These are phyloP conservation scores for Phyllotreta cruciferae DNA, from an alignment of 2,888 invertebrate genomes.

Conservation along the genomic window DNA sequence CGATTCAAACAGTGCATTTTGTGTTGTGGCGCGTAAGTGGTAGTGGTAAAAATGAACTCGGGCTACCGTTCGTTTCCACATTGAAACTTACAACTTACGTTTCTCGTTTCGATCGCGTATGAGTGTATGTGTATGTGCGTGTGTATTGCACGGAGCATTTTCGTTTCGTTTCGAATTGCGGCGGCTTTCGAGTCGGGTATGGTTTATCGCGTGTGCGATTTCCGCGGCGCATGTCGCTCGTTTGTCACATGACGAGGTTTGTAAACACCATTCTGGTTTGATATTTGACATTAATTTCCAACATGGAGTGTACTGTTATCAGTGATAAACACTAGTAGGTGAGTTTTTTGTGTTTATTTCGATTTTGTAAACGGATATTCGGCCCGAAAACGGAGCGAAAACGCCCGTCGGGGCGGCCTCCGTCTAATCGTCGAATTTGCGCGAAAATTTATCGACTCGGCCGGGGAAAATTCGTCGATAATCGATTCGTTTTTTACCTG, in stretches of 20 bases:
- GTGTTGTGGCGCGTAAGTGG: constrained; percentile 1
- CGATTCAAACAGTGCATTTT: too few species aligned
- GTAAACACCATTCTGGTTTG: constrained; percentile 48
- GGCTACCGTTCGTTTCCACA: neutral
- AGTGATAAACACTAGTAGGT: constrained; percentile 51
- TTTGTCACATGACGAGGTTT: constrained; percentile 47
- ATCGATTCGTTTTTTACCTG: constrained; percentile 40
- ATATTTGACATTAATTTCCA: constrained; percentile 51
- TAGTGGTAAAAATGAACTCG: constrained; percentile 16
- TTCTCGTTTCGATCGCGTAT: too few species aligned
- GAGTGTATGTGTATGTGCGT: too few species aligned
- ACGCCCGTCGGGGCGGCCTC: neutral
- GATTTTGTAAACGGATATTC: constrained; percentile 17
- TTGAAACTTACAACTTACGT: too few species aligned
- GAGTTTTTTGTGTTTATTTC: constrained; percentile 43
- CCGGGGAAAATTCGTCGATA: constrained; percentile 16
- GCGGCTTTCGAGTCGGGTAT: constrained; percentile 11
- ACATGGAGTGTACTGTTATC: constrained; percentile 53
- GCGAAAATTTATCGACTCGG: constrained; percentile 11
- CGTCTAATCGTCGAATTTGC: neutral
- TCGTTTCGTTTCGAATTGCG: constrained; percentile 20
- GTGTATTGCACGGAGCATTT: neutral
- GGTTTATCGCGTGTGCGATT: constrained; percentile 27
- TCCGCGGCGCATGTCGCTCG: constrained; percentile 41
- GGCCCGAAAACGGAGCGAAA: neutral